Evolutionary conservation across 2,888 invertebrate genomes (phyloP).

Genomic region (Acrobasis repandana): DNA sequence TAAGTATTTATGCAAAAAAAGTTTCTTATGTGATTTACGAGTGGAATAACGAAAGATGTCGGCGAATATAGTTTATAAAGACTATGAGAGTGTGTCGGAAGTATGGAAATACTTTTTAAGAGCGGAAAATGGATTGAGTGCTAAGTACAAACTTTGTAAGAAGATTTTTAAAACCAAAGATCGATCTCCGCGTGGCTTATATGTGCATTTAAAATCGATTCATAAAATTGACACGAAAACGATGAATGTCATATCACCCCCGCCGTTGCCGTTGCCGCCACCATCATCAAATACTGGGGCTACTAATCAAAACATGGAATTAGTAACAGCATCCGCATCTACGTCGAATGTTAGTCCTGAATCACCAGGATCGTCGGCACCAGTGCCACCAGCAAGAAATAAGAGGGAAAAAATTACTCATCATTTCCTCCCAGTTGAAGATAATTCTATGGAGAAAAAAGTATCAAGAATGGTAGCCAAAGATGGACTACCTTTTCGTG

Average conservation of each 20-base stretch:
- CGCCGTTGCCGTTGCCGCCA: too few relatives aligned
- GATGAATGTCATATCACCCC: too few relatives aligned
- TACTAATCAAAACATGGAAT: too few relatives aligned
- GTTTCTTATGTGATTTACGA: constrained; percentile 13
- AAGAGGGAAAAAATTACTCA: too few relatives aligned
- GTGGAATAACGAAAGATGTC: constrained; percentile 23
- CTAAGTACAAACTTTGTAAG: constrained; percentile 29
- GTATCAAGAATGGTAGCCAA: constrained; percentile 31
- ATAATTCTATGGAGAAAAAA: constrained; percentile 26
- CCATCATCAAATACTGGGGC: too few relatives aligned
- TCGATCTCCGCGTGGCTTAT: constrained; percentile 27
- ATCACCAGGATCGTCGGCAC: too few relatives aligned
- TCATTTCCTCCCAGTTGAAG: neutral
- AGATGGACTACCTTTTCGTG: too few relatives aligned
- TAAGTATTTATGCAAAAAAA: neutral
- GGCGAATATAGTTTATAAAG: constrained; percentile 27
- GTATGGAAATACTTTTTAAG: constrained; percentile 29
- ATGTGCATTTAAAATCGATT: constrained; percentile 26
- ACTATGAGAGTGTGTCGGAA: constrained; percentile 23
- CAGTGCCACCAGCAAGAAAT: too few relatives aligned
- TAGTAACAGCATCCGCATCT: too few relatives aligned
- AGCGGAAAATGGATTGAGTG: constrained; percentile 27
- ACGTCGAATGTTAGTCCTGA: too few relatives aligned
- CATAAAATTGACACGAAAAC: constrained; percentile 26
- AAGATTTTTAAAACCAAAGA: constrained; percentile 29